Percentiles rank a stretch among this genome's conserved stretches.
Conservation (phyloP, 1,140 invertebrate genomes). For the Melipona quadrifasciata region DNA sequence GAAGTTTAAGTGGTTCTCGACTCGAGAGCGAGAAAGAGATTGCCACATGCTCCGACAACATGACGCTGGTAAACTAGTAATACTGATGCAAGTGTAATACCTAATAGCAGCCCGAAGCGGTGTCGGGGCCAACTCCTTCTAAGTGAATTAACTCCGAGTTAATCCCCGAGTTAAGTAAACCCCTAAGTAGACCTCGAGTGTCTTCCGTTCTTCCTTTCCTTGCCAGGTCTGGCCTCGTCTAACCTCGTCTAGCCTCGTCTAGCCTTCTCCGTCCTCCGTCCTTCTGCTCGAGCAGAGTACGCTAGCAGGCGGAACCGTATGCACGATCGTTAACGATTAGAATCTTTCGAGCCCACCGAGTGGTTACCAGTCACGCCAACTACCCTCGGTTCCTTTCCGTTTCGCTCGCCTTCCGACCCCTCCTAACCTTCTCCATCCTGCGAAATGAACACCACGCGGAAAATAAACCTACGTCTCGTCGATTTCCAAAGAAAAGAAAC, state of each 20-base stretch:
- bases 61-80: constrained; percentile 71
- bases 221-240: constrained; percentile 8
- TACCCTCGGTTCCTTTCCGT: neutral
- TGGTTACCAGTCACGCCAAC: constrained; percentile 36
- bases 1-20: constrained; percentile 36
- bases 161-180: constrained; percentile 79
- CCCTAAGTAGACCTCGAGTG: constrained; percentile 75
- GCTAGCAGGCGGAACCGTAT: neutral
- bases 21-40: constrained; percentile 41
- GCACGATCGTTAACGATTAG: constrained; percentile 47
- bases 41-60: constrained; percentile 38
- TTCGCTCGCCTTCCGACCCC: neutral
- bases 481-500: neutral
- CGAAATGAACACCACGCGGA: neutral
- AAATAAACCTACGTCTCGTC: neutral
- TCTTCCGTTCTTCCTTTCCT: constrained; percentile 60
- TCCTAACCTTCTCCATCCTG: neutral
- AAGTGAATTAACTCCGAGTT: constrained; percentile 80
- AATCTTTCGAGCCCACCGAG: constrained; percentile 23
- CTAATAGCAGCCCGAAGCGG: constrained; percentile 78
- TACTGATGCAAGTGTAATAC: constrained; percentile 77
- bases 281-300: constrained; percentile 7
- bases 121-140: constrained; percentile 76
- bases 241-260: constrained; percentile 7
- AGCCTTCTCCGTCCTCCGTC: neutral